phyloP scores from a whole-genome alignment of 2,888 invertebrate species.

The Sipha maydis region DNA sequence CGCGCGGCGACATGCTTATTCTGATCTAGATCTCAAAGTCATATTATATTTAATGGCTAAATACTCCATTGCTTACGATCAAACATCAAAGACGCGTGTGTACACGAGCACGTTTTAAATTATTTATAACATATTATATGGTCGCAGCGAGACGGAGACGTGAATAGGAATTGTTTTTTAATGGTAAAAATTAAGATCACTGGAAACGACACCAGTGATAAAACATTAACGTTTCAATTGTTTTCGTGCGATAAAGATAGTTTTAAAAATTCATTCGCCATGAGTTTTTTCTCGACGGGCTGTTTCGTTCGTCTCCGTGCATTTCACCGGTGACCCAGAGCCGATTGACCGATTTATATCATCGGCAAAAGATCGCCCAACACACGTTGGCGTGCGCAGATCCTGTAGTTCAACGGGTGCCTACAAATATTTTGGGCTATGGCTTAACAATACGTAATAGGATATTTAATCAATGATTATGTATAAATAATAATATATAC shows the following conservation, averaged over 20 bases:
- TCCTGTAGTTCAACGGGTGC: too few relatives aligned
- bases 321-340: neutral
- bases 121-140: neutral
- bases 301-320: neutral
- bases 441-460: too few relatives aligned
- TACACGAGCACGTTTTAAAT: neutral
- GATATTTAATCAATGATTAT: too few relatives aligned
- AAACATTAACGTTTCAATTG: conserved; percentile 11
- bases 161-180: neutral
- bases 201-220: neutral
- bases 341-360: too few relatives aligned
- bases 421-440: too few relatives aligned
- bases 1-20: neutral
- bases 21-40: neutral
- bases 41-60: too few relatives aligned
- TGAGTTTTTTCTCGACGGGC: neutral
- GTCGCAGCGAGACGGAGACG: neutral
- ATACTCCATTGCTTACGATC: neutral
- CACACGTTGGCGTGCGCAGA: too few relatives aligned
- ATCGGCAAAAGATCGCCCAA: too few relatives aligned
- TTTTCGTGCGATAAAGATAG: conserved; percentile 1
- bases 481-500: too few relatives aligned
- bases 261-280: neutral
- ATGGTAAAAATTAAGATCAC: neutral
- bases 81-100: neutral